phyloP scores from a whole-genome alignment of 53 echinoderm and acorn worm species.

The Actinopyga echinites region DNA sequence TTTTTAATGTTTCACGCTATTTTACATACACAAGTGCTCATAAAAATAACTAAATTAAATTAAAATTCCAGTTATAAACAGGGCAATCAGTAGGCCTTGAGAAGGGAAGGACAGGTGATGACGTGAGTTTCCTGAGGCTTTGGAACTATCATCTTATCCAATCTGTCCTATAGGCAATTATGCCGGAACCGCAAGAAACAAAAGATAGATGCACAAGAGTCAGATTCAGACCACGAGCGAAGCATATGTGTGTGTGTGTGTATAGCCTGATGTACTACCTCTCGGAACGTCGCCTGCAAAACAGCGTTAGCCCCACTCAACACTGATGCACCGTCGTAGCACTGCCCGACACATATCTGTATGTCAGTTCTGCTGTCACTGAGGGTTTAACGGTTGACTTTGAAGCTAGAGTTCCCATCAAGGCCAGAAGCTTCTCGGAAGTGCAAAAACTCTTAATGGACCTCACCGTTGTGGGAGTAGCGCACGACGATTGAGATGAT shows the following conservation, averaged over 20 bases:
- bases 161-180: no score
- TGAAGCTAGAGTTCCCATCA: slow-evolving; percentile 41
- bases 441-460: slow-evolving; percentile 50
- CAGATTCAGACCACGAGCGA: slow-evolving; percentile 31
- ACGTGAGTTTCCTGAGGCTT: no score
- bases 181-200: no score
- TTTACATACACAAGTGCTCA: no score
- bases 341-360: slow-evolving; percentile 42
- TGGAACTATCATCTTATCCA: no score
- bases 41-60: background rate
- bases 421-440: slow-evolving; percentile 43
- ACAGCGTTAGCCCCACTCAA: slow-evolving; percentile 51
- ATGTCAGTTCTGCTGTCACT: slow-evolving; percentile 19
- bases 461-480: slow-evolving; percentile 28
- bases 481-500: slow-evolving; percentile 36
- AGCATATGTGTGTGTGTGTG: slow-evolving; percentile 41
- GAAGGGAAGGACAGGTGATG: no score
- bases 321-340: slow-evolving; percentile 63
- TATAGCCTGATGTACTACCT: slow-evolving; percentile 38
- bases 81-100: no score
- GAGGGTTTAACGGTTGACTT: slow-evolving; percentile 25
- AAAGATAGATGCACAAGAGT: slow-evolving; percentile 23
- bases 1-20: slow-evolving; percentile 30
- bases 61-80: no score
- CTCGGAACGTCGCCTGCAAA: slow-evolving; percentile 32